phyloP scores from a whole-genome alignment of 2,113 vertebrate species.

The Neotragus moschatus region DNA sequence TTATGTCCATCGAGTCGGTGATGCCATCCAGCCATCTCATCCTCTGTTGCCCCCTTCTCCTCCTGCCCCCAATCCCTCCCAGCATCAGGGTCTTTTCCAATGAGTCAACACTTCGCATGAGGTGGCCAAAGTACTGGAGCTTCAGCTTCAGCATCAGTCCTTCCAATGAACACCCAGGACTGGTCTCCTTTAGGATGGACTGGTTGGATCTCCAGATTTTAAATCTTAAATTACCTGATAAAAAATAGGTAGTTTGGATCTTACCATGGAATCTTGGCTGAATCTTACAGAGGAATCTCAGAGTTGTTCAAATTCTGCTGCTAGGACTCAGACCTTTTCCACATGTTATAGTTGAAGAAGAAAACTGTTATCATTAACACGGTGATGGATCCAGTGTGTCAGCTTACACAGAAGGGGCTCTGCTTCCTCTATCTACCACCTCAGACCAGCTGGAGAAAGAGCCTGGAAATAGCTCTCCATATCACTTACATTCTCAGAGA shows the following conservation, averaged over 20 bases:
- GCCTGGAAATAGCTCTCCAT: neutral
- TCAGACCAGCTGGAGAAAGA: neutral
- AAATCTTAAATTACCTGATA: neutral
- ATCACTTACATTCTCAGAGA: neutral
- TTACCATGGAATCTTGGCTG: neutral
- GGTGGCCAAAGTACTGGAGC: too few relatives aligned
- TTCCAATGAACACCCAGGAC: too few relatives aligned
- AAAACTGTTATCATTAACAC: neutral
- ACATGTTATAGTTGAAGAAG: neutral
- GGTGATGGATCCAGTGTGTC: neutral
- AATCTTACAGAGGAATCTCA: neutral
- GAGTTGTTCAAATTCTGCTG: neutral
- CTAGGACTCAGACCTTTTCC: neutral
- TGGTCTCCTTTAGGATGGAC: neutral
- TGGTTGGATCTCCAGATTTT: neutral
- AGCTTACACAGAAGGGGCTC: neutral
- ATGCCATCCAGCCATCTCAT: neutral
- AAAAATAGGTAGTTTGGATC: neutral
- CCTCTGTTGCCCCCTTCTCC: too few relatives aligned
- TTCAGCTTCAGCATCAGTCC: too few relatives aligned
- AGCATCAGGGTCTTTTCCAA: too few relatives aligned
- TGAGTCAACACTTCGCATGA: too few relatives aligned
- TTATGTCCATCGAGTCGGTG: fast-evolving
- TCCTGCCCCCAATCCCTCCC: too few relatives aligned
- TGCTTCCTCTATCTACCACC: neutral